A percentile compares a stretch with the other conserved stretches of the same genome.
These are phyloP conservation scores for Hybos culiciformis DNA, from an alignment of 2,888 invertebrate species.

Conservation along the genomic window DNA sequence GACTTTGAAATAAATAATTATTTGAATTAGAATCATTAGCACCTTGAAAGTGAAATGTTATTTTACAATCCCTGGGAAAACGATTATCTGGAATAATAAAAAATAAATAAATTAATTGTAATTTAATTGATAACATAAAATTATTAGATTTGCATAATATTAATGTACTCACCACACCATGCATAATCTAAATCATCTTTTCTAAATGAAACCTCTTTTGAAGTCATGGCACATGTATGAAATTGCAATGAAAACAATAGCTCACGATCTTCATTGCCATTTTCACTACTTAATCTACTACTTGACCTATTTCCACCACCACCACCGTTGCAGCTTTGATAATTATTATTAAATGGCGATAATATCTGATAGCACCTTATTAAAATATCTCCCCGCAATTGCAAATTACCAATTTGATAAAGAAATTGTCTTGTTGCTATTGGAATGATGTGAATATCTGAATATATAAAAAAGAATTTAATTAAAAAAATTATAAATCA, in stretches of 20 bases:
- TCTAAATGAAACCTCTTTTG: conserved; percentile 70
- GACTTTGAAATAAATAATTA: conserved; percentile 20
- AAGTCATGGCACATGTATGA: conserved; percentile 84
- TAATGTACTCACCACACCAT: conserved; percentile 48
- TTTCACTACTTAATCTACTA: too few species aligned
- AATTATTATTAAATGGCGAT: conserved; percentile 14
- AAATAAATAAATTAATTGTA: background rate
- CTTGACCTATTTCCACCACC: background rate
- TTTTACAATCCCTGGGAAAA: conserved; percentile 21
- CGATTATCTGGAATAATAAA: conserved; percentile 17
- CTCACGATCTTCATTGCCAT: conserved; percentile 35
- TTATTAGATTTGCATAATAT: background rate
- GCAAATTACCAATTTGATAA: conserved; percentile 42
- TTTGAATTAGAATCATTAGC: conserved; percentile 9
- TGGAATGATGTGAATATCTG: conserved; percentile 23
- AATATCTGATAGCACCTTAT: conserved; percentile 77
- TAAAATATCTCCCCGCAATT: conserved; percentile 72
- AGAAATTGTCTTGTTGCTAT: conserved; percentile 45
- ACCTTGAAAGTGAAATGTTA: conserved; percentile 18
- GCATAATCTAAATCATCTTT: conserved; percentile 79
- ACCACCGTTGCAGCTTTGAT: conserved; percentile 17
- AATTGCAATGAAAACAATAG: conserved; percentile 83
- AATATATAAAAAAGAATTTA: background rate
- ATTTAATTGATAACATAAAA: background rate
- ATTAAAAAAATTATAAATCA: background rate